Evolutionary conservation across 2,113 vertebrate species (phyloP), one percentile per base, ranked within the genome.

Genomic region (Gymnorhina tibicen): DNA sequence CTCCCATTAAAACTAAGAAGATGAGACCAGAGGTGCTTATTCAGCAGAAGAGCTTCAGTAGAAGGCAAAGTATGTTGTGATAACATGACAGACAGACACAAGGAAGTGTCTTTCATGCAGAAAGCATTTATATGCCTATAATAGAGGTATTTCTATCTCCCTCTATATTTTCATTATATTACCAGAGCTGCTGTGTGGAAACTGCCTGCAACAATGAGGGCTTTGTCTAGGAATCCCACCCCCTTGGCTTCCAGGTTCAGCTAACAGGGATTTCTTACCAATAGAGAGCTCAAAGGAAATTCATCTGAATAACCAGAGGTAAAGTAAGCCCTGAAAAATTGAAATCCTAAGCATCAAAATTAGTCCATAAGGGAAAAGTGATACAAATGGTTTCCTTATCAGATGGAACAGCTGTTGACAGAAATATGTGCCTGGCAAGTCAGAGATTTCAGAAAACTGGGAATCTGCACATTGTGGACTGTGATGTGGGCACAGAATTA

Each of bases 21-120:
- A 85, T 49, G 17, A 73, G 55, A 79, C 33, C 53, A 53, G 49
- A 85, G 15, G 23, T 93, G 91, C 82, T 93, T 86, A 94, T 66
- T 91, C 91, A 96, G 85, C 90, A 94, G 63, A 94, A 94, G 62
- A 92, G 32, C 41, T 76, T 76, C 10, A 63, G 53, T 8, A 85
- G 56, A 56, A 93, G 17, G 23, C 35, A 37, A 85, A 73, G 50
- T 62, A 35, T 87, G 94, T 91, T 70, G 35, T 87, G 66, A 4
- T 37, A 69, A 55, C 17, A 3, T 63, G 69, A 75, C 76, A 92
- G 64, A 78, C 59, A 89, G 52, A 83, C 44, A 24, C 39, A 94
- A 79, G n/a, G 62, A 76, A 72, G 19, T 30, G 18, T 87, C 58
- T 87, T 86, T 80, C 21, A 74, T 32, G 33, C 72, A 88, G 69